Percentiles rank a stretch among this genome's conserved stretches.
Conservation (phyloP, 2,888 invertebrate species). For the Erpobdella octoculata region DNA sequence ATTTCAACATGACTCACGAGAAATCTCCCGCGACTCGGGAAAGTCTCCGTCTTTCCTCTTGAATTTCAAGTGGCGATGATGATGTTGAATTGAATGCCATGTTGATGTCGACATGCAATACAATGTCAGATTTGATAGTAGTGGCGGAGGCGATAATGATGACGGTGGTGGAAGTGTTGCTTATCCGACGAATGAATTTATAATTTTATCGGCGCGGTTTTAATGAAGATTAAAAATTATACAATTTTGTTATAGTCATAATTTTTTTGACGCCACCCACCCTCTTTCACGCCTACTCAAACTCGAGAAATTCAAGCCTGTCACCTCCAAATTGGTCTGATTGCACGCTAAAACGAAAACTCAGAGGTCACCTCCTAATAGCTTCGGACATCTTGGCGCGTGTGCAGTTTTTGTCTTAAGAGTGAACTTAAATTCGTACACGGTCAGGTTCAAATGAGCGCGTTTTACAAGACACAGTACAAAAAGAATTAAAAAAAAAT, state of each 20-base stretch:
- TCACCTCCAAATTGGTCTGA: neutral
- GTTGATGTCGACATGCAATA: neutral
- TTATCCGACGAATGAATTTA: neutral
- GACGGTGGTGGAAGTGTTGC: neutral
- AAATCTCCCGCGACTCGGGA: too few species aligned
- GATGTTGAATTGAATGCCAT: too few species aligned
- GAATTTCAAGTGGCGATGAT: too few species aligned
- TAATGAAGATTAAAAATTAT: neutral
- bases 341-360: neutral
- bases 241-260: neutral
- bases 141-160: neutral
- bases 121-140: neutral
- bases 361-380: neutral
- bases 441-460: neutral
- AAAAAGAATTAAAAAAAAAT: neutral
- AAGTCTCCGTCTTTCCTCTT: too few species aligned
- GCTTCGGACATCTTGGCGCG: conserved; percentile 2
- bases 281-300: neutral
- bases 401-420: conserved; percentile 2
- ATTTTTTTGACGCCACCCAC: neutral
- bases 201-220: neutral
- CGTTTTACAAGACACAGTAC: neutral
- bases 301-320: neutral
- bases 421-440: conserved; percentile 4
- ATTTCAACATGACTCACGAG: too few species aligned